Evolutionary conservation across 2,113 vertebrate genomes (phyloP).

Genomic region (Chamaea fasciata): DNA sequence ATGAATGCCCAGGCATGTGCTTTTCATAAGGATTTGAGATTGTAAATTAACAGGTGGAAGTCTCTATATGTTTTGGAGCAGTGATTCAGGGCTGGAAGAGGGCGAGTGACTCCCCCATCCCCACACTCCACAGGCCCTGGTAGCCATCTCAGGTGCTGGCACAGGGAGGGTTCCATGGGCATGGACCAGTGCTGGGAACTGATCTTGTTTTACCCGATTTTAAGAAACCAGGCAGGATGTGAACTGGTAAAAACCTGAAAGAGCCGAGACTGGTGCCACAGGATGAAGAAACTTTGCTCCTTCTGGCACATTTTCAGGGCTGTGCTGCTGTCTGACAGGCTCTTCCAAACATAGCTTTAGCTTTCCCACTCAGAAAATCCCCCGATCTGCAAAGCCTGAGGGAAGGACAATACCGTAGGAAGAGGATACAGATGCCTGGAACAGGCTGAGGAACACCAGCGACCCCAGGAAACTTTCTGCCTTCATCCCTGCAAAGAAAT

Average conservation of each 20-base stretch:
- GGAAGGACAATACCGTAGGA: neutral
- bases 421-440: neutral
- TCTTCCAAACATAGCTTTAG: neutral
- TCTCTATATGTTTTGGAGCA: neutral
- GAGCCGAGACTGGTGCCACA: neutral
- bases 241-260: neutral
- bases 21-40: neutral
- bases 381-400: neutral
- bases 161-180: neutral
- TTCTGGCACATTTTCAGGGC: neutral
- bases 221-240: neutral
- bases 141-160: neutral
- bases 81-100: neutral
- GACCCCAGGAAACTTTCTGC: neutral
- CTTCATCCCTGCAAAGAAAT: conserved; percentile 51
- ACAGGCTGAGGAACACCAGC: neutral
- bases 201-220: neutral
- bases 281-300: neutral
- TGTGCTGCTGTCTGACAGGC: neutral
- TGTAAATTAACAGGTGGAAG: neutral
- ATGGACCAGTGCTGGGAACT: neutral
- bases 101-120: neutral
- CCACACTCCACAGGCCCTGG: neutral
- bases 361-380: neutral
- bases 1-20: neutral